Percentiles rank a stretch among this genome's conserved stretches.
Evolutionary conservation across 2,113 vertebrate genomes (phyloP).

Genomic region (Pachypanchax playfairii): DNA sequence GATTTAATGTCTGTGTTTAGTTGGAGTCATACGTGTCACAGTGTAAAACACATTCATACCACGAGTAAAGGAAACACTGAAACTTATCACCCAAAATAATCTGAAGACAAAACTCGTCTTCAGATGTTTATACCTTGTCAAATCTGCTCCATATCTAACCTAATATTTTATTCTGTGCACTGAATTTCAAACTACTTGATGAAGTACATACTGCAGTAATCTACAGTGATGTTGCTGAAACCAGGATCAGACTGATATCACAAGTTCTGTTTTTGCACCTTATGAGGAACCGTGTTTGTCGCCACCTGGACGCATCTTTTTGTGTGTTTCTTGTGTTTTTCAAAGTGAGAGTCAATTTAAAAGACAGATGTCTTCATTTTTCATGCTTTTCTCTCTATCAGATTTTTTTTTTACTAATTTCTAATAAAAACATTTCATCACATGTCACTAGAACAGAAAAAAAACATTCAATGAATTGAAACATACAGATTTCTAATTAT

Average conservation of each 20-base stretch:
- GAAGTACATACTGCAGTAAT: conserved; percentile 87
- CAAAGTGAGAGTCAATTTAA: no score
- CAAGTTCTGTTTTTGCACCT: conserved; percentile 98
- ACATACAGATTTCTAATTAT: no score
- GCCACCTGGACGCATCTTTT: conserved; percentile 83
- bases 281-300: conserved; percentile 96
- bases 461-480: no score
- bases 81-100: not conserved
- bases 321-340: no score
- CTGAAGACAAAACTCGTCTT: not conserved
- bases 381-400: no score
- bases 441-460: no score
- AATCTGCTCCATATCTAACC: not conserved
- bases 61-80: not conserved
- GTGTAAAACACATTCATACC: not conserved
- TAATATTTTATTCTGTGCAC: no score
- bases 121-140: not conserved
- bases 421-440: no score
- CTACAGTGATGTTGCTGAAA: conserved; percentile 96
- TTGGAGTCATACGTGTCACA: no score
- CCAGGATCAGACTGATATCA: conserved; percentile 97
- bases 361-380: no score
- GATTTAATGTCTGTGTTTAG: no score
- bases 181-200: conserved; percentile 4
- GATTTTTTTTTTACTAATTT: no score